Evolutionary conservation across 2,797 vertebrate species (phyloP), one percentile per base, ranked within the genome.

Genomic region (Macroramphosus scolopax): DNA sequence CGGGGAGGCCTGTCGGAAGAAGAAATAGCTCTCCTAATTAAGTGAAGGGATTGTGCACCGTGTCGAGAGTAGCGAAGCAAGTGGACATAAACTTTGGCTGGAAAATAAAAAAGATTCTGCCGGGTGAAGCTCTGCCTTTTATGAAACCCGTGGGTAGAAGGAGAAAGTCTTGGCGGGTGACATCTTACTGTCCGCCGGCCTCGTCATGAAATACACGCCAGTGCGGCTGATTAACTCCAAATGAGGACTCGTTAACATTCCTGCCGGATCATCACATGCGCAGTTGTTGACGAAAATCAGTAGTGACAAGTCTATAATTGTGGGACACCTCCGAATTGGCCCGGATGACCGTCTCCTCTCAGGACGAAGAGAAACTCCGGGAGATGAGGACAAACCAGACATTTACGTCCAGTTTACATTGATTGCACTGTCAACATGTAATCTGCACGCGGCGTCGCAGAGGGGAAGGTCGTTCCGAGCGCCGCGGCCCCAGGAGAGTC

Each of bases 231-330:
- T 86, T 84, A 83, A 63, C 74, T 84, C 69, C 75, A 75, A 75
- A 78, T 52, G 72, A 76, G 58, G 70, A 58, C 68, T 77, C 82
- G 79, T 84, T 84, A 86, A 68, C 57, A 71, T 78, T 80, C 78
- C 75, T 79, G 73, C 70, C 22, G 24, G 69, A 82, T 83, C 82
- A 75, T 82, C 77, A 74, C 71, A 63, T 50, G 57, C 69, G 56
- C 55, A 41, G 71, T 68, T 83, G 82, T 83, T 86, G 86, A 86
- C 83, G 86, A 68, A 85, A 75, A 88, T 80, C 77, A 63, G 56
- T 70, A 75, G 46, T 83, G 86, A 88, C 81, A 80, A 40, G 69
- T 71, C 80, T 70, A 52, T 87, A 83, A 87, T 86, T 84, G 78
- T 20, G 44, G 75, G 73, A 82, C 70, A 77, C 62, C 75, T 69